Percentiles rank a stretch among this genome's conserved stretches.
Evolutionary conservation across 35 echinoderm and acorn worm species (phyloP).

Genomic region (Ophioderma brevispina): DNA sequence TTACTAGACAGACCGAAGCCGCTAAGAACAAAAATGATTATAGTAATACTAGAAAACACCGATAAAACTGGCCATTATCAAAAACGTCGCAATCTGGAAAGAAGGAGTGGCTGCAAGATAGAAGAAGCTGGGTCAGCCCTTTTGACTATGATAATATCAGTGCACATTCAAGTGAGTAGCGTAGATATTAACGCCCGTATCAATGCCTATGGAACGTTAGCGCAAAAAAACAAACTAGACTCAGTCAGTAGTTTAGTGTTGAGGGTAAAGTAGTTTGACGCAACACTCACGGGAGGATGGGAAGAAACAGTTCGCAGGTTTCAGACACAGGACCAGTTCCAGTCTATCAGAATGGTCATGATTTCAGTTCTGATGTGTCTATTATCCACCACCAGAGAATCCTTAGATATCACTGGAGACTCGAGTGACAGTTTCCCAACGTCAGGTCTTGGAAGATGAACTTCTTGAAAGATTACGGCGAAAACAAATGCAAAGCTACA

Average conservation of each 20-base stretch:
- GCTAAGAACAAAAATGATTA: too few species aligned
- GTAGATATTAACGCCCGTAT: neutral
- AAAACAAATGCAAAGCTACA: too few species aligned
- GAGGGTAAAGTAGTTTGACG: neutral
- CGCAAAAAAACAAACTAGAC: neutral
- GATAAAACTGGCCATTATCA: too few species aligned
- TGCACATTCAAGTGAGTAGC: neutral
- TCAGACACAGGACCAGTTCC: neutral
- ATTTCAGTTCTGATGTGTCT: neutral
- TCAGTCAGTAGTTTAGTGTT: neutral
- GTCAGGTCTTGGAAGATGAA: slow-evolving; percentile 66
- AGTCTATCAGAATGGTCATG: neutral
- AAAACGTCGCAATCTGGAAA: too few species aligned
- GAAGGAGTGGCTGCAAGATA: too few species aligned
- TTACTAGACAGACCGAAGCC: too few species aligned
- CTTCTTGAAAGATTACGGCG: too few species aligned
- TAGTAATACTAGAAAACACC: too few species aligned
- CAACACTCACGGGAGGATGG: neutral
- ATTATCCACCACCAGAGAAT: neutral
- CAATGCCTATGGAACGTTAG: neutral
- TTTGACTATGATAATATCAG: too few species aligned
- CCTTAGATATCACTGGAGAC: neutral
- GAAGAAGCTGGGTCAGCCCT: too few species aligned
- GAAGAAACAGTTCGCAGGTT: neutral
- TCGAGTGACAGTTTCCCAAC: neutral